Conservation (phyloP, 1,140 invertebrate genomes). For the Lethrus apterus region DNA sequence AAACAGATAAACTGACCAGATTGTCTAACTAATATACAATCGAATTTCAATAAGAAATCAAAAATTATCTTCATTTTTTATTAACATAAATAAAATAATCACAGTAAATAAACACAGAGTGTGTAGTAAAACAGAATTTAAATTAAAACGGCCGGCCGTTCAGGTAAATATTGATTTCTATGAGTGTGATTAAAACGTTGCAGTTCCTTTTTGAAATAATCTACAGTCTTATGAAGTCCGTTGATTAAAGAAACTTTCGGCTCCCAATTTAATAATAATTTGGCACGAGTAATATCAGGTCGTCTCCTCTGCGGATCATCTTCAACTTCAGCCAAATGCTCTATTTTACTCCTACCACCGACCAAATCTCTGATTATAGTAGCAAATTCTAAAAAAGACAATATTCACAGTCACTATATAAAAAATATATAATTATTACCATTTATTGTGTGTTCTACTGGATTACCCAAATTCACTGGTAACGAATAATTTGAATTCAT, state of each 20-base stretch:
- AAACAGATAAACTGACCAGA: too few relatives aligned
- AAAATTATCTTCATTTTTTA: too few relatives aligned
- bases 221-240: slow-evolving; percentile 81
- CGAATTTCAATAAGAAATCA: too few relatives aligned
- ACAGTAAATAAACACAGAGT: too few relatives aligned
- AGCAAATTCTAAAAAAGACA: slow-evolving; percentile 75
- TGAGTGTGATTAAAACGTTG: slow-evolving; percentile 50
- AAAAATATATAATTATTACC: slow-evolving; percentile 46
- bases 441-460: slow-evolving; percentile 93
- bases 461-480: slow-evolving; percentile 97
- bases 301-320: slow-evolving; percentile 93
- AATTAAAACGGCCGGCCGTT: too few relatives aligned
- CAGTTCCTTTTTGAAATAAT: slow-evolving; percentile 85
- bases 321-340: slow-evolving; percentile 74
- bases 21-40: too few relatives aligned
- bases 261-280: slow-evolving; percentile 80
- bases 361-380: slow-evolving; percentile 81
- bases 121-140: too few relatives aligned
- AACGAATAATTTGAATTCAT: slow-evolving; percentile 92
- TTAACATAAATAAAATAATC: too few relatives aligned
- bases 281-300: slow-evolving; percentile 88
- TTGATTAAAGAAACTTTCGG: slow-evolving; percentile 82
- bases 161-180: slow-evolving; percentile 7
- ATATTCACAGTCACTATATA: slow-evolving; percentile 2
- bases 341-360: slow-evolving; percentile 77